Conservation (phyloP, 2,797 vertebrate genomes). For the Brachyrhaphis roseni region DNA sequence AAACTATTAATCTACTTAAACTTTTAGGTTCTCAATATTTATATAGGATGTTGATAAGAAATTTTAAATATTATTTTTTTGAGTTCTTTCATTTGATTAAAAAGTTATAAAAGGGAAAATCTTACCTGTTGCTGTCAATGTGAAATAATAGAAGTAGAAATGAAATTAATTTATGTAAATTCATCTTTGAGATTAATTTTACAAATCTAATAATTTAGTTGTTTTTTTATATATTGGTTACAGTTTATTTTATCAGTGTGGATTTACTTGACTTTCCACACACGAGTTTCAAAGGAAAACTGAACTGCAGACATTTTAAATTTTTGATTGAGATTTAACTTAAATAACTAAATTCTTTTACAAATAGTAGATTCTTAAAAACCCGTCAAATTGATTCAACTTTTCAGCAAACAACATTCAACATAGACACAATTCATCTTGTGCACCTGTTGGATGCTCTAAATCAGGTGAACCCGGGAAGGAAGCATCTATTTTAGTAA, state of each 20-base stretch:
- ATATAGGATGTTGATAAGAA: too few species aligned
- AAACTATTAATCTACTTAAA: not conserved
- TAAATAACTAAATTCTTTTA: not conserved
- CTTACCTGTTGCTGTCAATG: not conserved
- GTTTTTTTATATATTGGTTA: not conserved
- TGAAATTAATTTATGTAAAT: not conserved
- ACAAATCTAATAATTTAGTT: not conserved
- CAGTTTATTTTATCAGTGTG: not conserved
- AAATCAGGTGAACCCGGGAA: not conserved
- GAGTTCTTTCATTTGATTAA: not conserved
- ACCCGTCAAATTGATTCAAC: not conserved
- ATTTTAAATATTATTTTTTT: not conserved
- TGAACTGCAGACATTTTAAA: not conserved
- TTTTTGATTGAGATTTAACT: not conserved
- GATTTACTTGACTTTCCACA: not conserved
- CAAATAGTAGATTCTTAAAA: not conserved
- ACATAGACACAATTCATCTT: not conserved
- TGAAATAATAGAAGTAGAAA: not conserved
- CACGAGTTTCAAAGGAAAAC: not conserved
- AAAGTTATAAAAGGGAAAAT: not conserved
- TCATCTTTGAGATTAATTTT: not conserved
- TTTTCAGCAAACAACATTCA: not conserved
- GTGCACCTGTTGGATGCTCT: constrained; percentile 34
- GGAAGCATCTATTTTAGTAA: not conserved
- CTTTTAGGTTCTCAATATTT: not conserved